phyloP scores from a whole-genome alignment of 1,140 invertebrate genomes.

The Drosophila paulistorum region DNA sequence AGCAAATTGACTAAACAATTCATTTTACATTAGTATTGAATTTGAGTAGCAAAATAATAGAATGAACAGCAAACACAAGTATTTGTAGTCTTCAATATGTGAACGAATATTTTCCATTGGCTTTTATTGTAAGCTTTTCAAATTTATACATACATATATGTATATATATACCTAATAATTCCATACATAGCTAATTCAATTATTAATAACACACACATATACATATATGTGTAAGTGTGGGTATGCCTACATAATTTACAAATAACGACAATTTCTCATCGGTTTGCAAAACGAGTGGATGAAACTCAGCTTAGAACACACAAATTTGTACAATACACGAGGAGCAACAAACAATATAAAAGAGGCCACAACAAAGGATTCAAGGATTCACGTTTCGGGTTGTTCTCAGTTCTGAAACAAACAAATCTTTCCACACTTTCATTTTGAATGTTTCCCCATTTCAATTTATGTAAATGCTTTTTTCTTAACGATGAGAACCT shows the following conservation, averaged over 20 bases:
- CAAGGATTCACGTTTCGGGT: background rate
- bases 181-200: constrained; percentile 10
- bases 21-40: constrained; percentile 28
- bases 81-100: constrained; percentile 24
- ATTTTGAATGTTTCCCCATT: background rate
- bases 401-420: background rate
- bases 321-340: constrained; percentile 62
- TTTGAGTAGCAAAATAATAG: constrained; percentile 28
- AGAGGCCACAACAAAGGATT: constrained; percentile 3
- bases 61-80: constrained; percentile 1
- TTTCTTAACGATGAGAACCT: too few relatives aligned
- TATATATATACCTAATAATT: background rate
- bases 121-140: constrained; percentile 24
- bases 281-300: background rate
- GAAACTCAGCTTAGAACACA: constrained; percentile 29
- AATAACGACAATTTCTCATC: too few relatives aligned
- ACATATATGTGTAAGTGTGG: too few relatives aligned
- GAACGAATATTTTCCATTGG: constrained; percentile 31
- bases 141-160: background rate
- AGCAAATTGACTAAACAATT: constrained; percentile 41
- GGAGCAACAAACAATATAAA: constrained; percentile 9
- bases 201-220: background rate
- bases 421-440: background rate
- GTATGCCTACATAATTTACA: too few relatives aligned
- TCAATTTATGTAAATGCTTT: too few relatives aligned